These are phyloP conservation scores for Elysia crispata DNA, from an alignment of 2,888 invertebrate species.

Conservation along the genomic window DNA sequence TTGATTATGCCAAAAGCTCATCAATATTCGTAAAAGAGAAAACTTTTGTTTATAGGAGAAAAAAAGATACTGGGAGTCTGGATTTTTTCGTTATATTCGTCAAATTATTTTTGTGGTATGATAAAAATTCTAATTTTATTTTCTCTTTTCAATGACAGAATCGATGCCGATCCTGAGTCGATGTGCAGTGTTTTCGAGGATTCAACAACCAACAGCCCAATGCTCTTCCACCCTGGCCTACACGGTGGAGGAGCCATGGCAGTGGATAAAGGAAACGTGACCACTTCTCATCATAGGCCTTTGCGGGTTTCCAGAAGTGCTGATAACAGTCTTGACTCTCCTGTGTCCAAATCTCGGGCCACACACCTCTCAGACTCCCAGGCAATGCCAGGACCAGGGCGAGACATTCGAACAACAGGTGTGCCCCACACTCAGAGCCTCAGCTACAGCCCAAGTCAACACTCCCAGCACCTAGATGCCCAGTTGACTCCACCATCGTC, in stretches of 20 bases:
- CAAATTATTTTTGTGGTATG: not conserved
- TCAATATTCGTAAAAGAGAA: no score
- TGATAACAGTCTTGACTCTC: slow-evolving; percentile 54
- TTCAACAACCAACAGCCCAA: slow-evolving; percentile 63
- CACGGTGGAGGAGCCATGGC: not conserved
- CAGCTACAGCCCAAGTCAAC: no score
- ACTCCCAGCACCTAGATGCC: no score
- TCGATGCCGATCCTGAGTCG: slow-evolving; percentile 72
- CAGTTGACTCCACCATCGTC: not conserved
- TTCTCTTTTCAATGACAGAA: slow-evolving; percentile 58
- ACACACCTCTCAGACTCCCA: slow-evolving; percentile 44
- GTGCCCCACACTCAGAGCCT: not conserved
- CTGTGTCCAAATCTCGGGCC: slow-evolving; percentile 40
- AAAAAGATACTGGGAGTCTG: no score
- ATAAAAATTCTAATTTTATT: not conserved
- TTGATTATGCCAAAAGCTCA: no score
- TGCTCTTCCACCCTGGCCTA: slow-evolving; percentile 61
- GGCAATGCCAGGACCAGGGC: slow-evolving; percentile 22
- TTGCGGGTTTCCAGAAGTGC: slow-evolving; percentile 63
- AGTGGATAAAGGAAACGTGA: not conserved
- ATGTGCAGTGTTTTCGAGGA: slow-evolving; percentile 72
- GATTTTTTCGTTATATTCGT: not conserved
- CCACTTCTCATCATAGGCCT: slow-evolving; percentile 53
- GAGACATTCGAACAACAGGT: slow-evolving; percentile 20
- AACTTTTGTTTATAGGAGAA: no score